Evolutionary conservation across 2,888 invertebrate species (phyloP).

Genomic region (Leucophora obtusa): DNA sequence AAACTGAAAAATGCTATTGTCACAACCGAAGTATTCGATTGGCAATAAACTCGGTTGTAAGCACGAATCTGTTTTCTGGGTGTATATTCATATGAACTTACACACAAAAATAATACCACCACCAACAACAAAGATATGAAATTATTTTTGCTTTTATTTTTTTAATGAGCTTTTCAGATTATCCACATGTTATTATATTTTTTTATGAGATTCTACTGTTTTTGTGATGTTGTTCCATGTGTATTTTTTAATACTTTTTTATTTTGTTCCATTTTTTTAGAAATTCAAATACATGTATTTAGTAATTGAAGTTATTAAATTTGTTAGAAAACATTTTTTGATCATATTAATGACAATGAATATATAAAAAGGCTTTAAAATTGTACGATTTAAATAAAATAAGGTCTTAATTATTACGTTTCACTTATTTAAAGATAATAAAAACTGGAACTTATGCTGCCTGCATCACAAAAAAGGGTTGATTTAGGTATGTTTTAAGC

Average conservation of each 20-base stretch:
- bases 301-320: conserved; percentile 54
- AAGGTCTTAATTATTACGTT: too few relatives aligned
- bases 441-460: too few relatives aligned
- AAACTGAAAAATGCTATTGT: too few relatives aligned
- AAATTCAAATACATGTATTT: conserved; percentile 23
- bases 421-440: too few relatives aligned
- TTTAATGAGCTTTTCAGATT: conserved; percentile 62
- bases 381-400: too few relatives aligned
- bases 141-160: conserved; percentile 55
- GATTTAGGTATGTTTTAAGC: too few relatives aligned
- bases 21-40: too few relatives aligned
- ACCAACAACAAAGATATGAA: conserved; percentile 25
- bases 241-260: conserved; percentile 38
- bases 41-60: too few relatives aligned
- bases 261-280: conserved; percentile 23
- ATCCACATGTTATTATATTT: conserved; percentile 59
- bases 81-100: background rate
- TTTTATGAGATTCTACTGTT: conserved; percentile 9
- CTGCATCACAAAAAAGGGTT: too few relatives aligned
- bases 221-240: conserved; percentile 4
- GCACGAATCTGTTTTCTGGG: too few relatives aligned
- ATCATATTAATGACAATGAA: conserved; percentile 12
- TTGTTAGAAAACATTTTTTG: conserved; percentile 25
- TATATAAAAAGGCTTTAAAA: too few relatives aligned
- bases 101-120: background rate